Conservation (phyloP, 2,888 invertebrate species). For the Hesperia comma region DNA sequence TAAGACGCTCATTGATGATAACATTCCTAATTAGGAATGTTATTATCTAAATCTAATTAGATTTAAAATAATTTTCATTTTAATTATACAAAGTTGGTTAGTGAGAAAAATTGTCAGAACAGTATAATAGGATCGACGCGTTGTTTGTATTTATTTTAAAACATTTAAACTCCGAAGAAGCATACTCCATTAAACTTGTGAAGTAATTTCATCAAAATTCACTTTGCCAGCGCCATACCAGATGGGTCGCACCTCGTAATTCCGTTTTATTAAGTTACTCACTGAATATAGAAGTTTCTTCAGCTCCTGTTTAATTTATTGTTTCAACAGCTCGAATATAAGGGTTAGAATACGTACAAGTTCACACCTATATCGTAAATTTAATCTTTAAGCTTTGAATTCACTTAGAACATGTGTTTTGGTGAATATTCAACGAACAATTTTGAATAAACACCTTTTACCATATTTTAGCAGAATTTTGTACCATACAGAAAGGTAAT, state of each 20-base stretch:
- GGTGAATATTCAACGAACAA: neutral
- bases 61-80: neutral
- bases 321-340: conserved; percentile 28
- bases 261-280: conserved; percentile 76
- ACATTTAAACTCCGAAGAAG: conserved; percentile 51
- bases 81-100: neutral
- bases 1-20: no score
- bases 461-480: no score
- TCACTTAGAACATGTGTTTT: conserved; percentile 13
- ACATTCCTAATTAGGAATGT: no score
- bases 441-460: no score
- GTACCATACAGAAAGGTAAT: no score
- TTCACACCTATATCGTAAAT: conserved; percentile 7
- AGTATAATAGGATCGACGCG: conserved; percentile 40
- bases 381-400: conserved; percentile 13
- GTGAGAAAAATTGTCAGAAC: conserved; percentile 13
- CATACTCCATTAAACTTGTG: conserved; percentile 75
- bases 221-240: conserved; percentile 74
- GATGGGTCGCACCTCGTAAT: conserved; percentile 76
- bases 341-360: conserved; percentile 18
- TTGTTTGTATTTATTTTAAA: conserved; percentile 38
- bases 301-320: conserved; percentile 44
- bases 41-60: no score
- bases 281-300: conserved; percentile 72
- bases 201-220: conserved; percentile 80